Percentiles rank a stretch among this genome's conserved stretches.
Evolutionary conservation across 2,888 invertebrate genomes (phyloP).

Genomic region (Lysandra bellargus): DNA sequence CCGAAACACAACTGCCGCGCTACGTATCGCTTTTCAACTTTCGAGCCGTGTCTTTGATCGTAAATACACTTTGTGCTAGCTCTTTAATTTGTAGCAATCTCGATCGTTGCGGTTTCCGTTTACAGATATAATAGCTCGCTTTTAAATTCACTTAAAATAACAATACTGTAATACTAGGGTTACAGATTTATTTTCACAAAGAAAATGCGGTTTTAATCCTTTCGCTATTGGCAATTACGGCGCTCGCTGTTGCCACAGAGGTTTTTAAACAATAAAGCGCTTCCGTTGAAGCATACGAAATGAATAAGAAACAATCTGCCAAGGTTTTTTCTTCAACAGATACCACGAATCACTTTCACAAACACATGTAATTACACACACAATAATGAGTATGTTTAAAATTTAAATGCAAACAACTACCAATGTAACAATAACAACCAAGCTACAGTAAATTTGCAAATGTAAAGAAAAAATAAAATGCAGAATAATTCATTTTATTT

Average conservation of each 20-base stretch:
- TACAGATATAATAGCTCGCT: slow-evolving; percentile 37
- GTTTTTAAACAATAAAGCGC: slow-evolving; percentile 12
- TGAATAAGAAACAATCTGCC: background rate
- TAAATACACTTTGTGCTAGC: slow-evolving; percentile 53
- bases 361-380: background rate
- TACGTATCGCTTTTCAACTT: slow-evolving; percentile 49
- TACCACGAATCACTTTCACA: slow-evolving; percentile 17
- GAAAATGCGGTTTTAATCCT: slow-evolving; percentile 22
- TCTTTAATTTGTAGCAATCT: slow-evolving; percentile 60
- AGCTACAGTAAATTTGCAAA: background rate
- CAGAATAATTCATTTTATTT: background rate
- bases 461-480: background rate
- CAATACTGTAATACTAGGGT: slow-evolving; percentile 24
- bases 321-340: slow-evolving; percentile 16
- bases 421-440: background rate
- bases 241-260: slow-evolving; percentile 11
- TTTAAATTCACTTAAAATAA: slow-evolving; percentile 32
- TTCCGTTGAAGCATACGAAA: background rate
- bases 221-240: slow-evolving; percentile 14
- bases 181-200: slow-evolving; percentile 28
- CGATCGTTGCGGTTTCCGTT: slow-evolving; percentile 56
- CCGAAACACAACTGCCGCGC: slow-evolving; percentile 57
- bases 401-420: background rate
- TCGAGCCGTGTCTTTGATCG: slow-evolving; percentile 53
- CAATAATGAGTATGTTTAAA: background rate